phyloP scores from a whole-genome alignment of 1,140 invertebrate genomes.

The Cardiocondyla obscurior region DNA sequence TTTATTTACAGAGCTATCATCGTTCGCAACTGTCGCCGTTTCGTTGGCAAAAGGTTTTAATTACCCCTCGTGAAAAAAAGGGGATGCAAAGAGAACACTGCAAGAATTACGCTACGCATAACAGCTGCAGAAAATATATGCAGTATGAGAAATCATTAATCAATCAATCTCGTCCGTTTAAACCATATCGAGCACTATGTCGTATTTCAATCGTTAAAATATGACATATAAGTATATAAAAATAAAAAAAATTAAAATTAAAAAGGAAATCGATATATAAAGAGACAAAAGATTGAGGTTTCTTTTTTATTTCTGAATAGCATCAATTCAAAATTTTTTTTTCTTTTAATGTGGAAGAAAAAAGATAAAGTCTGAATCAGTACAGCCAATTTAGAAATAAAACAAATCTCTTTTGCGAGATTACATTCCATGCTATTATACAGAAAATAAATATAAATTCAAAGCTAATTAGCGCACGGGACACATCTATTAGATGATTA shows the following conservation, averaged over 20 bases:
- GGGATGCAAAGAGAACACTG: background rate
- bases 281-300: too few species aligned
- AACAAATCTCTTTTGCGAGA: background rate
- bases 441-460: background rate
- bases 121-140: constrained; percentile 39
- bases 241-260: constrained; percentile 16
- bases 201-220: constrained; percentile 28
- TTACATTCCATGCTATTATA: background rate
- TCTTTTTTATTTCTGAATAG: too few species aligned
- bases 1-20: constrained; percentile 73
- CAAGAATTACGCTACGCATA: constrained; percentile 10
- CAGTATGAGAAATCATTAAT: constrained; percentile 63
- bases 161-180: constrained; percentile 2
- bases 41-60: background rate
- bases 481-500: constrained; percentile 60
- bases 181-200: background rate
- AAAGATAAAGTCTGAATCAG: too few species aligned
- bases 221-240: background rate
- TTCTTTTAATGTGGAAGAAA: too few species aligned
- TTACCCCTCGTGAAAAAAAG: background rate
- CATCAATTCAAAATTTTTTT: too few species aligned
- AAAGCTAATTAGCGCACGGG: constrained; percentile 14
- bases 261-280: constrained; percentile 14
- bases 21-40: background rate
- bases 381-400: too few species aligned